Conservation (phyloP, 1,140 invertebrate species). For the Papilio polyxenes region DNA sequence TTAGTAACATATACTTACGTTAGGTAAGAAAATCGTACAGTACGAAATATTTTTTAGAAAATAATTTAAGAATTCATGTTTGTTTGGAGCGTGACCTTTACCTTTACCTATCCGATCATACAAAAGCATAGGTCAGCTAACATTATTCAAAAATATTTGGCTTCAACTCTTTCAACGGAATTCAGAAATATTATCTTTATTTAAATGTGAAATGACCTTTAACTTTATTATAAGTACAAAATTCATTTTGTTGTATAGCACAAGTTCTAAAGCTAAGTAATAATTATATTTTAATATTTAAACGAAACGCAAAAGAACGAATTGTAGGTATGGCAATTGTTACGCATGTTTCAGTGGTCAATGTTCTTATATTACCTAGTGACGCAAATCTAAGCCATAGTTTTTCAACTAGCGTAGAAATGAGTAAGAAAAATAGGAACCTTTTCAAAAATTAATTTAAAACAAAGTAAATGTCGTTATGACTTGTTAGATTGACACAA, state of each 20-base stretch:
- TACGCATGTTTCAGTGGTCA: not conserved
- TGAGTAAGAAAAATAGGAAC: too few relatives aligned
- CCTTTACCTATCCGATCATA: not conserved
- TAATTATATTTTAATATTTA: not conserved
- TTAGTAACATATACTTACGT: too few relatives aligned
- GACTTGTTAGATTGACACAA: not conserved
- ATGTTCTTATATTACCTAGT: not conserved
- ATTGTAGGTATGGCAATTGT: not conserved
- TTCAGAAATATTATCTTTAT: not conserved
- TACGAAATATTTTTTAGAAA: not conserved
- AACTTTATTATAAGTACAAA: not conserved
- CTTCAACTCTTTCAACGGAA: not conserved
- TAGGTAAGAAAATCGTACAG: not conserved
- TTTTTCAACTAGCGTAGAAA: too few relatives aligned
- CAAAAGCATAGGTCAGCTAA: not conserved
- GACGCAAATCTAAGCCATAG: not conserved
- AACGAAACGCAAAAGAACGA: not conserved
- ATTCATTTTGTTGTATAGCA: not conserved
- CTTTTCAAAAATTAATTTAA: too few relatives aligned
- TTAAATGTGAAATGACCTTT: not conserved
- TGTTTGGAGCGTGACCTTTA: not conserved
- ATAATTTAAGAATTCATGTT: not conserved
- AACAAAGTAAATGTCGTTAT: too few relatives aligned
- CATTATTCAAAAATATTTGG: conserved; percentile 5
- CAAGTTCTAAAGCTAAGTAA: not conserved